These are phyloP conservation scores for Phyllostomus hastatus DNA, from an alignment of 2,113 vertebrate genomes.

Conservation along the genomic window DNA sequence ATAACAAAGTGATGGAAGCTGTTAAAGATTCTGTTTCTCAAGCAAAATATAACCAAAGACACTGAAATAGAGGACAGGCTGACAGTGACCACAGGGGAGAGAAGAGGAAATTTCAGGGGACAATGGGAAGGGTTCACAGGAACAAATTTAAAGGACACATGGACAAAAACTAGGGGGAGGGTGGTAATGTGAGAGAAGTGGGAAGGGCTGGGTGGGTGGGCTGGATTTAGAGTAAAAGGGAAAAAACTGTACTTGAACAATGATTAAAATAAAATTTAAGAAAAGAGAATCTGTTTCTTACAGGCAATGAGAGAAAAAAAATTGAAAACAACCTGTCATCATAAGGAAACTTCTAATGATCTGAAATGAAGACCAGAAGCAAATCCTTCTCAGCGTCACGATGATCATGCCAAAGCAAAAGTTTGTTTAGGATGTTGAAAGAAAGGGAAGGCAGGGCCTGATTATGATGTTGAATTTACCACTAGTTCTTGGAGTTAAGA, in stretches of 20 bases:
- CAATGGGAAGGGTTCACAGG: no score
- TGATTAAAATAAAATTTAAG: no score
- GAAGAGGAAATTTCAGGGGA: no score
- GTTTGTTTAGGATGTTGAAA: not conserved
- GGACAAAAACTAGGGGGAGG: no score
- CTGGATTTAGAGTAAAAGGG: no score
- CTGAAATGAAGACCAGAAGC: not conserved
- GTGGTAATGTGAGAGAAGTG: no score
- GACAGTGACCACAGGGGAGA: no score
- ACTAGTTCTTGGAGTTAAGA: not conserved
- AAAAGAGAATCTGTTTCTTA: not conserved
- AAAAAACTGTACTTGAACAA: no score
- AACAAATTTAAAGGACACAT: no score
- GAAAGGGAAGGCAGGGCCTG: not conserved
- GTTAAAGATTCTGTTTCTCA: not conserved
- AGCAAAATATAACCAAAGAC: no score
- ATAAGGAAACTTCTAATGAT: not conserved
- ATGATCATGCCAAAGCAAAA: not conserved
- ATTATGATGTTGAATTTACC: not conserved
- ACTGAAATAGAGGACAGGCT: no score
- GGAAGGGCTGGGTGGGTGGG: no score
- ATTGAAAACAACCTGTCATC: not conserved
- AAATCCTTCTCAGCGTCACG: not conserved
- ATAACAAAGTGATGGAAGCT: not conserved
- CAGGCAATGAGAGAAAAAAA: not conserved